Evolutionary conservation across 1,140 invertebrate genomes (phyloP), one percentile per base, ranked within the genome.

Genomic region (Papilio polytes): DNA sequence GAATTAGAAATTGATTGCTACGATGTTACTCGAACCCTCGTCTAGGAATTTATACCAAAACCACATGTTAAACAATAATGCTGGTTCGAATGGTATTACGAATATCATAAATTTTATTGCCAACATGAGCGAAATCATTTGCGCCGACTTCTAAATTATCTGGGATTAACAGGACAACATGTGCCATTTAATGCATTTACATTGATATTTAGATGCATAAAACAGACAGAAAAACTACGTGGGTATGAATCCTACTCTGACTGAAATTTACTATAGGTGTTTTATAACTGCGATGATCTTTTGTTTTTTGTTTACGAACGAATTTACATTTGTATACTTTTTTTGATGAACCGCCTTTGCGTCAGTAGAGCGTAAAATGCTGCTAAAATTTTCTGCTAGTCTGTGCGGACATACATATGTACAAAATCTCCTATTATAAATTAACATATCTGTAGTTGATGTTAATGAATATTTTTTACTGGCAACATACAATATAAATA

Each of bases 41-140:
- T 26, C 59, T 63, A 63, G 3, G 26, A 9, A 63, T 63, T 63
- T 63, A 63, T 63, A 13, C 2, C 22, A 26, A 22, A 26, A 26
- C 59, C 59, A 22, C 59, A 63, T 63, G 59, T 63, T 73, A 41
- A 73, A 41, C 31, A 41, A 73, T 73, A 44, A 73, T 44, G 3
- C 15, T 18, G n/a, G 22, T 74, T 3, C n/a, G 18, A 13, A 46
- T 46, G n/a, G 44, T 74, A 48, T 74, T 74, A 44, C 18, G 73
- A 74, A 74, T 51, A 0, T 51, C 73, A 74, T 74, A 46, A 46
- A 74, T 74, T 74, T 74, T 44, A 74, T 74, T 74, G 73, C 73
- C 41, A 13, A 2, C 20, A 74, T 74, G 3, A 46, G 41, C 41
- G n/a, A 51, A 74, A 74, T 13, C 20, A 51, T 74, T 74, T 74